Base-by-base conservation (phyloP, 2,797 vertebrate species). In the Kryptopterus vitreolus region DNA sequence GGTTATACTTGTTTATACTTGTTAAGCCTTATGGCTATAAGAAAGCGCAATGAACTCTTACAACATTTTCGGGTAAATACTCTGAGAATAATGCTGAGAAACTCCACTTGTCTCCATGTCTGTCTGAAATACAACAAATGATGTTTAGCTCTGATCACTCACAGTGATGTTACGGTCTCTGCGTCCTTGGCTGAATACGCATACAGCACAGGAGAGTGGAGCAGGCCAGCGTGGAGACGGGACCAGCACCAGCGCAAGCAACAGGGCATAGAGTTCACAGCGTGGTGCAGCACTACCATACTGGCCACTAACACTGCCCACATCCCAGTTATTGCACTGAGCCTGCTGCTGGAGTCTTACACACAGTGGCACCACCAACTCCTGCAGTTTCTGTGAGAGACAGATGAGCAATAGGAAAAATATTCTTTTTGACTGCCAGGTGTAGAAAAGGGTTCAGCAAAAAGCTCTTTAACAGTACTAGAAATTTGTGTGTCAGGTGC, bases 241-340 rank as follows among this genome's bases (percentile, higher is more conserved):
- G 0, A 94, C 94, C 79, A 97, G 82, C 38, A 96, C 91, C 83
- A 98, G 88, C 16, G 94, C 94, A 79, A 98, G 88, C 57, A 97
- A 86, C 24, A 97, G 89, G 43, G 91, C 94, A 89, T 95, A 96
- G 0, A 97, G 94, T n/a, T 95, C 95, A 4, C 82, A 87, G 2
- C 96, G 92, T 29, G 94, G 90, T 1, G 87, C 83, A 3, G 94
- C 88, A 4, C 93, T 94, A 62, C 91, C 90, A 57, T 96, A 96
- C 70, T 92, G 91, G 1, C 91, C 92, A 1, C 92, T 91, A 4
- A 91, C 75, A 1, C 89, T 86, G 20, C 90, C 91, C 0, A 88
- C 72, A 65, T 89, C 86, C 0, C 24, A 75, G 76, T 58, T 78
- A 7, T 88, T 89, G 15, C 90, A 90, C 82, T 88, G 88, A n/a